These are phyloP conservation scores for Synanthedon tipuliformis DNA, from an alignment of 2,888 invertebrate species.

Conservation along the genomic window DNA sequence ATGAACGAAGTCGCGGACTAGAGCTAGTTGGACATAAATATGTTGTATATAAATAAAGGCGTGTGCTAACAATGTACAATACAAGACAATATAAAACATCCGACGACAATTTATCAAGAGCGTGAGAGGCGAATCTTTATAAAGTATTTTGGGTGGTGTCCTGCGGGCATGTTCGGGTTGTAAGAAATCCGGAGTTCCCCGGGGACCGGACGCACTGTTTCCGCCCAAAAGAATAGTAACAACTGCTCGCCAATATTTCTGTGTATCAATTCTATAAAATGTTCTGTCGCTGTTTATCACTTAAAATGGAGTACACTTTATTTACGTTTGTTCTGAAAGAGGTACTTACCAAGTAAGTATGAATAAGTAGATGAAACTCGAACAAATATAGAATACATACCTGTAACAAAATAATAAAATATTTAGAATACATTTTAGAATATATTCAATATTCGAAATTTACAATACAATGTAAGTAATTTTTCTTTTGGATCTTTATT, in stretches of 20 bases:
- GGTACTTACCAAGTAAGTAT: neutral
- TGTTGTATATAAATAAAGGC: neutral
- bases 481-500: too few species aligned
- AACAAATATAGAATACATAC: slow-evolving; percentile 25
- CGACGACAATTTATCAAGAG: slow-evolving; percentile 45
- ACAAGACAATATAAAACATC: slow-evolving; percentile 44
- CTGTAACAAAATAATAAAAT: slow-evolving; percentile 28
- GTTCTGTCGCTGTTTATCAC: neutral
- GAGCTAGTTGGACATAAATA: neutral
- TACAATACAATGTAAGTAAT: too few species aligned
- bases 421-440: slow-evolving; percentile 2
- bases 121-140: slow-evolving; percentile 27
- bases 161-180: slow-evolving; percentile 35
- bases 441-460: too few species aligned
- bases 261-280: neutral
- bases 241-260: slow-evolving; percentile 19
- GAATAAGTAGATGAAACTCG: neutral
- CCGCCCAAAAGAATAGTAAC: slow-evolving; percentile 30
- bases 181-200: slow-evolving; percentile 31
- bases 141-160: slow-evolving; percentile 43
- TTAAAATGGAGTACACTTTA: neutral
- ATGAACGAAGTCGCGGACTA: too few species aligned
- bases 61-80: slow-evolving; percentile 7
- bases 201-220: slow-evolving; percentile 38
- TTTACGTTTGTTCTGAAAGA: neutral